Evolutionary conservation across 2,113 vertebrate genomes (phyloP).

Genomic region (Platichthys stellatus): DNA sequence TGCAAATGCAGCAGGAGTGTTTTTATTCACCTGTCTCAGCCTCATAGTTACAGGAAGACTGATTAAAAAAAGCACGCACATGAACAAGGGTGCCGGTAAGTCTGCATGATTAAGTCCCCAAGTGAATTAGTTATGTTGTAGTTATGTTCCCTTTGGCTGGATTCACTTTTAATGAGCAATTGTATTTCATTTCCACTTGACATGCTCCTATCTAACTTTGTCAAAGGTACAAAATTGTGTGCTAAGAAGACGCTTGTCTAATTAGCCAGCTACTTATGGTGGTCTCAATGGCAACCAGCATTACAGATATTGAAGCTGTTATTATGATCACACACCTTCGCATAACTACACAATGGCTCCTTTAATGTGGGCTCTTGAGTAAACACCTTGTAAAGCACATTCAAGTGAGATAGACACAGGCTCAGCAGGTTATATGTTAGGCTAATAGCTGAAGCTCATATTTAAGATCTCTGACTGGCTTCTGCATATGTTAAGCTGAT

Average conservation of each 20-base stretch:
- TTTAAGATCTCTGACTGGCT: background rate
- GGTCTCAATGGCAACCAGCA: conserved; percentile 27
- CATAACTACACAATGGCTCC: conserved; percentile 41
- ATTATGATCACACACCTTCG: conserved; percentile 51
- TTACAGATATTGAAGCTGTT: conserved; percentile 57
- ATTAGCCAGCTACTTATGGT: conserved; percentile 67
- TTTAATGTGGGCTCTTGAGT: conserved; percentile 31
- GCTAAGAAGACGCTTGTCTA: conserved; percentile 56
- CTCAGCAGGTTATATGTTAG: conserved; percentile 5
- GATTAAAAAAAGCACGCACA: conserved; percentile 1
- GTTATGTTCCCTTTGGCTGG: conserved; percentile 57
- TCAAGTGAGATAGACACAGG: conserved; percentile 16
- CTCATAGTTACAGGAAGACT: conserved; percentile 19
- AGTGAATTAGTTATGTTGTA: conserved; percentile 58
- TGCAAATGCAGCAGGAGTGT: conserved; percentile 7
- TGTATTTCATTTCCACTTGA: conserved; percentile 70
- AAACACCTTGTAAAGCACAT: conserved; percentile 43
- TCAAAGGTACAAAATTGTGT: conserved; percentile 62
- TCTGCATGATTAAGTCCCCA: conserved; percentile 45
- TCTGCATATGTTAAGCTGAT: conserved; percentile 7
- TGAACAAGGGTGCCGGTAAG: conserved; percentile 11
- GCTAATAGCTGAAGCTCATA: background rate
- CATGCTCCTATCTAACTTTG: conserved; percentile 54
- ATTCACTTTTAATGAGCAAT: conserved; percentile 68
- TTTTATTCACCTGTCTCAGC: conserved; percentile 11